Conservation (phyloP, 1,140 invertebrate species). For the Lerema accius region DNA sequence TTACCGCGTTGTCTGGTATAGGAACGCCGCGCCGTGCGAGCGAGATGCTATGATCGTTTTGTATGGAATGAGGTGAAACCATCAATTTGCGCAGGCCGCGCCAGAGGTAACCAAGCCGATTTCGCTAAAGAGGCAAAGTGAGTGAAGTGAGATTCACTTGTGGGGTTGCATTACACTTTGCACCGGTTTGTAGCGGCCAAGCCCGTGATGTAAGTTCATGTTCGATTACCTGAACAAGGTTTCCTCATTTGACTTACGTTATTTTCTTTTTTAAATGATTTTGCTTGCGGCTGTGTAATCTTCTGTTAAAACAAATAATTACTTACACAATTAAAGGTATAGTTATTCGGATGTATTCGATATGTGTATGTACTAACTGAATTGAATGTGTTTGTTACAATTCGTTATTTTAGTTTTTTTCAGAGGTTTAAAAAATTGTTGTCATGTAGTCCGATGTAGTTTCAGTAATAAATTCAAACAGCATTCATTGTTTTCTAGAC, state of each 20-base stretch:
- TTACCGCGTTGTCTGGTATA: conserved; percentile 64
- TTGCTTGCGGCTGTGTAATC: no score
- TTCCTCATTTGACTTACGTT: conserved; percentile 20
- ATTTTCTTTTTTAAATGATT: conserved; percentile 21
- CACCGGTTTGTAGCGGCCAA: conserved; percentile 48
- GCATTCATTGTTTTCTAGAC: conserved; percentile 55
- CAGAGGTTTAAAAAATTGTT: not conserved
- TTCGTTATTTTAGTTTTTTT: not conserved
- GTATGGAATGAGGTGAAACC: conserved; percentile 73
- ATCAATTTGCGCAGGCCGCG: conserved; percentile 68
- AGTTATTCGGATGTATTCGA: no score
- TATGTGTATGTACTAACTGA: no score
- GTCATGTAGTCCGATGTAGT: not conserved
- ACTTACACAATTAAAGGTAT: no score
- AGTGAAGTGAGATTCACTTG: conserved; percentile 43
- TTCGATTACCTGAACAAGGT: conserved; percentile 43
- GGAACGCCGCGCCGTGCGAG: conserved; percentile 60
- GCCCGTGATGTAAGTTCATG: conserved; percentile 47
- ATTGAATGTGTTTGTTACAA: no score
- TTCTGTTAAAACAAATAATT: no score
- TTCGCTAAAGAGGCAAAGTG: conserved; percentile 47
- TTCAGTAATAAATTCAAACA: conserved; percentile 54
- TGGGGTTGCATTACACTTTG: conserved; percentile 47
- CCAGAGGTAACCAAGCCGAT: conserved; percentile 55
- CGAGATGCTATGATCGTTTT: conserved; percentile 70